Evolutionary conservation across 2,888 invertebrate species (phyloP), one percentile per base, ranked within the genome.

Genomic region (Pherbina coryleti): DNA sequence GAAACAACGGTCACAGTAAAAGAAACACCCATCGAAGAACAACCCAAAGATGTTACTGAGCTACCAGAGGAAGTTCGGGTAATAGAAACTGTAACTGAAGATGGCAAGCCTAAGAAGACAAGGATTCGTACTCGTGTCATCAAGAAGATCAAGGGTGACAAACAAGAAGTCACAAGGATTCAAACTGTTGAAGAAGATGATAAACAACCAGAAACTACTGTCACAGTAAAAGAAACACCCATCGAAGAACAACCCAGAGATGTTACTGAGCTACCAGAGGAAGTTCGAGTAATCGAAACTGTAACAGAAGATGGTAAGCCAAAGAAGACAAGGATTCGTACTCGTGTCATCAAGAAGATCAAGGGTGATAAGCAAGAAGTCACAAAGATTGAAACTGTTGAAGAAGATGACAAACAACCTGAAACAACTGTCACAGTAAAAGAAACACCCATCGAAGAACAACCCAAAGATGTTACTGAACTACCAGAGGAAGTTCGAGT

Each of bases 321-420:
- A 0, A 83, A 75, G 51, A 84, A 82, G 71, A 84, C 81, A 79
- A 83, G 80, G 79, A 83, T 83, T 28, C 81, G 82, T 19, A 84
- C 84, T 37, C 82, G 83, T 4, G 79, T 82, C 5, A 83, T 84
- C 44, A 84, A 84, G 71, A 84, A 83, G 80, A 69, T 82, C 22
- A 83, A 83, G 80, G 84, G 82, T 31, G 81, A 78, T 74, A 84
- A 83, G 34, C 81, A 83, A 79, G 82, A 83, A 75, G 81, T 83
- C 44, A 83, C 83, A 22, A 83, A 83, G 74, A 82, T 83, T 57
- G 83, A 83, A 73, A 83, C 82, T 11, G 81, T 83, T 14, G 82
- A 83, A 72, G 83, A 83, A 70, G 83, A 82, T 78, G 83, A 82
- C 72, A 83, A 83, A 7, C 76, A 70, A 28, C 79, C 82, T 0